These are phyloP conservation scores for Odobenus rosmarus DNA, from an alignment of 2,113 vertebrate genomes.

Conservation along the genomic window DNA sequence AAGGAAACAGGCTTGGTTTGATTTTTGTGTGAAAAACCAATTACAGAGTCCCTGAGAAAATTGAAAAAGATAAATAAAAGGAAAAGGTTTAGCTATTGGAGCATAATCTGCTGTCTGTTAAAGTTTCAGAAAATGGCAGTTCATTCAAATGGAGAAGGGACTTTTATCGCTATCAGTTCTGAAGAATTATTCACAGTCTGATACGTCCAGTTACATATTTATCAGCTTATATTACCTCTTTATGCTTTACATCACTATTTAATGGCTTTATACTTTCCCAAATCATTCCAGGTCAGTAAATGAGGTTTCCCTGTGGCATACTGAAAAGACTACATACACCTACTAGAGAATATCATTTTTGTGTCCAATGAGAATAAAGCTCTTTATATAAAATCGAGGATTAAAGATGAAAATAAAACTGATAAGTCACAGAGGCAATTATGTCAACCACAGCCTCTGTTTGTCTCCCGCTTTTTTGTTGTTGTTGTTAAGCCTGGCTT, in stretches of 20 bases:
- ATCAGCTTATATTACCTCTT: neutral
- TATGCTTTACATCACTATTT: neutral
- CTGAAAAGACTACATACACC: slow-evolving; percentile 13
- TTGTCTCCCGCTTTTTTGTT: neutral
- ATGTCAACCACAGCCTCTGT: neutral
- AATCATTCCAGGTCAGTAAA: slow-evolving; percentile 47
- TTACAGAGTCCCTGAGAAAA: neutral
- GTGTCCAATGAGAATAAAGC: neutral
- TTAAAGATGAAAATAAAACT: slow-evolving; percentile 38
- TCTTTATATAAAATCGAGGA: slow-evolving; percentile 18
- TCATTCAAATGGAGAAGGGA: neutral
- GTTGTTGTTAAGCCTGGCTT: neutral
- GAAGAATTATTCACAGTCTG: slow-evolving; percentile 4
- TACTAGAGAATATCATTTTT: neutral
- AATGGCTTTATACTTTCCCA: slow-evolving; percentile 23
- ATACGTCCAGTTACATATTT: neutral
- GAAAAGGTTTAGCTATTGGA: neutral
- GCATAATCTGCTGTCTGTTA: neutral
- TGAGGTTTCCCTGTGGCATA: neutral
- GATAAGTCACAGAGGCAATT: neutral
- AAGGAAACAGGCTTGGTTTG: slow-evolving; percentile 2
- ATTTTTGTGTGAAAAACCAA: neutral
- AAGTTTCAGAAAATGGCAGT: slow-evolving; percentile 65
- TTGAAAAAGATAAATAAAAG: neutral
- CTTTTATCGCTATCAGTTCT: neutral